These are phyloP conservation scores for Leucoma salicis DNA, from an alignment of 2,888 invertebrate genomes.

Conservation along the genomic window DNA sequence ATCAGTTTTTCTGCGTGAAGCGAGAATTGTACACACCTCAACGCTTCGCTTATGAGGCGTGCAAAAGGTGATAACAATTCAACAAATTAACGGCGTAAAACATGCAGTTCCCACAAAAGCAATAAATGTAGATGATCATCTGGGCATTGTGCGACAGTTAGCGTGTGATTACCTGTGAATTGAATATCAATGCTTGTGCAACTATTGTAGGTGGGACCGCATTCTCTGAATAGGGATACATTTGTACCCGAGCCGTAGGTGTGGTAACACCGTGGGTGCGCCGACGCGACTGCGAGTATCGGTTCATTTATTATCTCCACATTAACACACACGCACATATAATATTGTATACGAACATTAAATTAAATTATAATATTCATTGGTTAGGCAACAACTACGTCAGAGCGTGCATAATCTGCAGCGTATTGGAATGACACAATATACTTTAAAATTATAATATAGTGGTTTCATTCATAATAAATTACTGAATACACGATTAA, in stretches of 20 bases:
- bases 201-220: conserved; percentile 57
- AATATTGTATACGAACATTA: conserved; percentile 17
- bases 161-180: conserved; percentile 47
- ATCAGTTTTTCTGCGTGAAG: too few species aligned
- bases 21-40: too few species aligned
- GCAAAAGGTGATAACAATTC: too few species aligned
- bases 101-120: too few species aligned
- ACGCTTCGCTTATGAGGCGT: too few species aligned
- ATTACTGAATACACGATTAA: too few species aligned
- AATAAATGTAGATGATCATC: conserved; percentile 3
- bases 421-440: too few species aligned
- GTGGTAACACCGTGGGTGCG: conserved; percentile 58
- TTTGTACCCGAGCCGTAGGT: conserved; percentile 39
- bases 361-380: conserved; percentile 13
- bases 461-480: too few species aligned
- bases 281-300: conserved; percentile 46
- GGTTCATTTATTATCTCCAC: conserved; percentile 37
- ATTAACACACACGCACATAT: conserved; percentile 34
- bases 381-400: conserved; percentile 1
- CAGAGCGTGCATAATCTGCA: too few species aligned
- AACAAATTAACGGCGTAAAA: too few species aligned
- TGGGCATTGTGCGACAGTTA: conserved; percentile 36
- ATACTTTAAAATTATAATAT: too few species aligned
- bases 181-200: conserved; percentile 56
- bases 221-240: conserved; percentile 57